These are phyloP conservation scores for Xyrichtys novacula DNA, from an alignment of 2,797 vertebrate genomes.

Conservation along the genomic window DNA sequence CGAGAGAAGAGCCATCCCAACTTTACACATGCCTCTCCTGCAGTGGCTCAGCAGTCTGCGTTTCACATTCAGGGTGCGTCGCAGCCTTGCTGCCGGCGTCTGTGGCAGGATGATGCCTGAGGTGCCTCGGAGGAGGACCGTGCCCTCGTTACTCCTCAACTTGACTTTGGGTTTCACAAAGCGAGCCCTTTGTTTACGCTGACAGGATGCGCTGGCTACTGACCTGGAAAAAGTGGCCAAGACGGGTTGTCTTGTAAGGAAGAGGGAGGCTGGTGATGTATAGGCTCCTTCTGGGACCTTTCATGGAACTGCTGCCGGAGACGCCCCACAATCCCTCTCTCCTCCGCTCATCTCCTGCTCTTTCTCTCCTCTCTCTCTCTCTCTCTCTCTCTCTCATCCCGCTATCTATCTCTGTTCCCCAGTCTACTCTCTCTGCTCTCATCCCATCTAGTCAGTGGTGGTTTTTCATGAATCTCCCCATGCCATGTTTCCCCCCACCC, in stretches of 20 bases:
- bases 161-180: slow-evolving; percentile 89
- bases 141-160: slow-evolving; percentile 86
- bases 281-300: slow-evolving; percentile 83
- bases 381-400: slow-evolving; percentile 68
- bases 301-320: slow-evolving; percentile 75
- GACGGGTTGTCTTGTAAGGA: slow-evolving; percentile 87
- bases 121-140: slow-evolving; percentile 80
- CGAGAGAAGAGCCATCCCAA: slow-evolving; percentile 45
- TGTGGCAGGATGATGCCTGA: slow-evolving; percentile 85
- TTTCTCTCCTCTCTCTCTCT: no score
- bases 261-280: slow-evolving; percentile 81
- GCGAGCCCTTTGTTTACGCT: slow-evolving; percentile 87
- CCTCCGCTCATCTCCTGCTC: slow-evolving; percentile 59
- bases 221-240: slow-evolving; percentile 89
- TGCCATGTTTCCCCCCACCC: slow-evolving; percentile 70
- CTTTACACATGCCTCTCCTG: slow-evolving; percentile 53
- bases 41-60: slow-evolving; percentile 65
- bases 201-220: slow-evolving; percentile 88
- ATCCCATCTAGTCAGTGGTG: slow-evolving; percentile 78
- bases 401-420: slow-evolving; percentile 74
- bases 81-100: slow-evolving; percentile 71
- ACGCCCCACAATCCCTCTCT: slow-evolving; percentile 77
- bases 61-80: slow-evolving; percentile 80
- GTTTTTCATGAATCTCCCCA: slow-evolving; percentile 82
- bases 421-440: slow-evolving; percentile 62